A percentile compares a stretch with the other conserved stretches of the same genome.
Conservation (phyloP, 2,888 invertebrate species). For the Cheilosia vernalis region DNA sequence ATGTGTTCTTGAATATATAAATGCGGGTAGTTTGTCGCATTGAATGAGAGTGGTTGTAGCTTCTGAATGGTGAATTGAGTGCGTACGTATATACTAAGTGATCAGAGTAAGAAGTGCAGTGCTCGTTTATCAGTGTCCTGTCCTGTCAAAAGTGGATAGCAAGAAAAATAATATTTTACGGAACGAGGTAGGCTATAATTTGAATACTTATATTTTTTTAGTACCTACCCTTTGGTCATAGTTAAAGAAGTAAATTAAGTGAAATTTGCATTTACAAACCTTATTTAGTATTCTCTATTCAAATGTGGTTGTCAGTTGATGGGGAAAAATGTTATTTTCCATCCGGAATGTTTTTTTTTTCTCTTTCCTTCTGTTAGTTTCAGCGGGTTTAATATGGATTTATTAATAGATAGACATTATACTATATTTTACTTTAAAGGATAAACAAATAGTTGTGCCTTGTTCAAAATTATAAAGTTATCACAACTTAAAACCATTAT, state of each 20-base stretch:
- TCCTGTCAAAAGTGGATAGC: conserved; percentile 16
- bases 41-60: conserved; percentile 11
- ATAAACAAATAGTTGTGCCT: too few relatives aligned
- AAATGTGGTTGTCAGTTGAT: not conserved
- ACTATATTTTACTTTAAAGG: too few relatives aligned
- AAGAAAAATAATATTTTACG: not conserved
- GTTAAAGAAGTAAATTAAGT: not conserved
- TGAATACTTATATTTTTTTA: not conserved
- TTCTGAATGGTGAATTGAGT: conserved; percentile 26
- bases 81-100: not conserved
- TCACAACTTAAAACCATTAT: too few relatives aligned
- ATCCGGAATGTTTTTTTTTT: too few relatives aligned
- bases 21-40: not conserved
- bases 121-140: conserved; percentile 8
- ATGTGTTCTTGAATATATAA: conserved; percentile 64
- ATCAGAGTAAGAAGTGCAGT: not conserved
- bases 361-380: too few relatives aligned
- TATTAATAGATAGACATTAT: too few relatives aligned
- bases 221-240: not conserved
- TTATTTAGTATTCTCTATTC: not conserved
- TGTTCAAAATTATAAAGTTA: too few relatives aligned
- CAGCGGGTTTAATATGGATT: too few relatives aligned
- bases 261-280: not conserved
- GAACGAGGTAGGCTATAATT: not conserved
- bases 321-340: too few relatives aligned